phyloP scores from a whole-genome alignment of 1,140 invertebrate genomes.

The Babylonia areolata region DNA sequence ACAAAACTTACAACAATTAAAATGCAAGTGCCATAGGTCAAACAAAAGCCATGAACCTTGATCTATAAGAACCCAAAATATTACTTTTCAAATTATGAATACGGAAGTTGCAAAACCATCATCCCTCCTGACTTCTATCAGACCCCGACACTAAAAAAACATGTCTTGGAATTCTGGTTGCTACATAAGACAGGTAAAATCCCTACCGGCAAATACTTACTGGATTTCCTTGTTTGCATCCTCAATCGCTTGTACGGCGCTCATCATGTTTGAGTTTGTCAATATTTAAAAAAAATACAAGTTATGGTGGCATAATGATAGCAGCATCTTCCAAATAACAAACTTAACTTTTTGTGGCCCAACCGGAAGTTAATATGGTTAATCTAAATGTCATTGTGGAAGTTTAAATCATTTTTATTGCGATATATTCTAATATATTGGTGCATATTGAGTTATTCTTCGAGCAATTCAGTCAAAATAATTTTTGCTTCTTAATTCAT shows the following conservation, averaged over 20 bases:
- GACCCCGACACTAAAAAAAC: not conserved
- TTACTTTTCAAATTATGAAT: not conserved
- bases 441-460: not conserved
- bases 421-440: not conserved
- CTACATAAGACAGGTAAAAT: not conserved
- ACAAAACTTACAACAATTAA: constrained; percentile 11
- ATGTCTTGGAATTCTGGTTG: constrained; percentile 7
- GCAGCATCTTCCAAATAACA: constrained; percentile 19
- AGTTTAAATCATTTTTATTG: not conserved
- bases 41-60: not conserved
- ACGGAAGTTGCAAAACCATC: not conserved
- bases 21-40: not conserved
- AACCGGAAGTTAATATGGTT: constrained; percentile 16
- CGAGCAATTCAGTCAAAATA: not conserved
- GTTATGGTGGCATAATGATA: not conserved
- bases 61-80: not conserved
- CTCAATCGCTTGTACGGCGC: constrained; percentile 32
- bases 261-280: constrained; percentile 26
- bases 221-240: constrained; percentile 42
- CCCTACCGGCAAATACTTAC: constrained; percentile 28
- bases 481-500: not conserved
- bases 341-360: constrained; percentile 9
- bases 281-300: not conserved
- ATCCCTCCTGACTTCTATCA: not conserved
- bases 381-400: not conserved